Evolutionary conservation across 1,140 invertebrate genomes (phyloP).

Genomic region (Vanessa tameamea): DNA sequence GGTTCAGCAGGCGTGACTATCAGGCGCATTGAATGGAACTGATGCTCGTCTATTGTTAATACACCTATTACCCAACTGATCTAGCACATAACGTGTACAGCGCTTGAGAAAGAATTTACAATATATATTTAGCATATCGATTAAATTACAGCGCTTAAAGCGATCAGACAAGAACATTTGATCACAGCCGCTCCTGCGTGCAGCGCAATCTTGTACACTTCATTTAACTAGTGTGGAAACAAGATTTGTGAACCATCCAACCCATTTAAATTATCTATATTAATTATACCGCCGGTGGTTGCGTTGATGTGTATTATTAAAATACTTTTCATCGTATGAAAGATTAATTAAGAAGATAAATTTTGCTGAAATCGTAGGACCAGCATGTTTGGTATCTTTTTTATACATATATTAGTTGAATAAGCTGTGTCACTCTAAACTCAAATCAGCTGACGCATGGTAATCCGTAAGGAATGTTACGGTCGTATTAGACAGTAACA

Average conservation of each 20-base stretch:
- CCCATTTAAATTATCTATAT: neutral
- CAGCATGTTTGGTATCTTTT: neutral
- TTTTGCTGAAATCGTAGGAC: neutral
- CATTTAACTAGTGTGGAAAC: slow-evolving; percentile 56
- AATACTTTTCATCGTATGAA: neutral
- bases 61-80: slow-evolving; percentile 49
- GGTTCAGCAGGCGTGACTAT: slow-evolving; percentile 53
- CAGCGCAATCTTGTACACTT: slow-evolving; percentile 50
- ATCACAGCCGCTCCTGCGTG: slow-evolving; percentile 33
- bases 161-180: slow-evolving; percentile 10
- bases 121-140: slow-evolving; percentile 3
- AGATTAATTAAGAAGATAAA: neutral
- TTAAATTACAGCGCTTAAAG: slow-evolving; percentile 9
- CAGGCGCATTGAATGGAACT: slow-evolving; percentile 47
- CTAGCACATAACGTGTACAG: slow-evolving; percentile 20
- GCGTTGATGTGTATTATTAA: neutral
- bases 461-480: slow-evolving; percentile 26
- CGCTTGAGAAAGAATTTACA: slow-evolving; percentile 16
- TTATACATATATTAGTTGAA: neutral
- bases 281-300: neutral
- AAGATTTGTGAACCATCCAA: slow-evolving; percentile 29
- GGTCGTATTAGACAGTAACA: slow-evolving; percentile 27
- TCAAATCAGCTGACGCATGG: slow-evolving; percentile 21
- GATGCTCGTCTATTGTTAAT: slow-evolving; percentile 47
- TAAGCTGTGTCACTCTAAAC: neutral